Conservation (phyloP, 2,113 vertebrate genomes). For the Laticauda colubrina region DNA sequence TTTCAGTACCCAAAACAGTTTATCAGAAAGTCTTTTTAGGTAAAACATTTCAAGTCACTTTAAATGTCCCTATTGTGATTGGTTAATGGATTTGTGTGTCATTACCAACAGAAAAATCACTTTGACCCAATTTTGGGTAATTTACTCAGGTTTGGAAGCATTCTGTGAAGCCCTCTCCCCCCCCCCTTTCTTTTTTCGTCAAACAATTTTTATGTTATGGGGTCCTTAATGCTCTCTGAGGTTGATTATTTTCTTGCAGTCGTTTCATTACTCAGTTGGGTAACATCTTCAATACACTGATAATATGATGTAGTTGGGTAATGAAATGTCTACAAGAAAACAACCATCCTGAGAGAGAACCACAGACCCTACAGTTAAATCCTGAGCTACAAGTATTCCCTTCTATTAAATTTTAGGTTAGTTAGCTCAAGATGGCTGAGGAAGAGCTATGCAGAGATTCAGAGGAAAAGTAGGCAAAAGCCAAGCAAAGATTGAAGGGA, state of each 20-base stretch:
- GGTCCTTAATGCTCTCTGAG: neutral
- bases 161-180: neutral
- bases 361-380: neutral
- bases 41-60: neutral
- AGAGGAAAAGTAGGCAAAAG: constrained; percentile 69
- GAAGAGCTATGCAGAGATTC: constrained; percentile 72
- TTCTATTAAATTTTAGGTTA: constrained; percentile 55
- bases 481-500: constrained; percentile 75
- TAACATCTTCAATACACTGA: neutral
- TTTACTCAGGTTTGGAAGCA: neutral
- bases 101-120: neutral
- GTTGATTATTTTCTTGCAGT: neutral
- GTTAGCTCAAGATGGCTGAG: constrained; percentile 78
- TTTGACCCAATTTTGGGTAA: neutral
- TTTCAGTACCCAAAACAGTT: neutral
- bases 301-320: neutral
- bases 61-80: neutral
- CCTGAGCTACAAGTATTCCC: too few species aligned
- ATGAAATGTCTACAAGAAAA: neutral
- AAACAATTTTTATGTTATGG: constrained; percentile 65
- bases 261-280: neutral
- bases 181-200: constrained; percentile 66
- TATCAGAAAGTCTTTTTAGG: neutral
- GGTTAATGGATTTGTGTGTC: neutral
- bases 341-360: neutral